Conservation (phyloP, 2,113 vertebrate species). For the Syrrhaptes paradoxus region DNA sequence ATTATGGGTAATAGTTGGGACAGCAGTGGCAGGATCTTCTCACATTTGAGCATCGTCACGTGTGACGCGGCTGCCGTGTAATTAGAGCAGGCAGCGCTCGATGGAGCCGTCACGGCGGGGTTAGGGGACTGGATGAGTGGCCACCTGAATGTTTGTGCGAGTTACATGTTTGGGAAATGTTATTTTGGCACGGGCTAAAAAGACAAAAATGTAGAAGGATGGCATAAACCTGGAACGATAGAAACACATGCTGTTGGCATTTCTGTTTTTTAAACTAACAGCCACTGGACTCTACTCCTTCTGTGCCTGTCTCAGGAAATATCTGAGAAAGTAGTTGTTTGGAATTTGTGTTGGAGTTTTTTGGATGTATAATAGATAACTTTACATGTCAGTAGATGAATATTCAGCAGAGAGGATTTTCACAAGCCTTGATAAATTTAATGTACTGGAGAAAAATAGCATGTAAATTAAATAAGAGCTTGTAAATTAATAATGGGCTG, state of each 20-base stretch:
- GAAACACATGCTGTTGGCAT: background rate
- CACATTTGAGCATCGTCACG: accelerated
- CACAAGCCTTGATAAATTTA: constrained; percentile 6
- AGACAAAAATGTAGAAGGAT: background rate
- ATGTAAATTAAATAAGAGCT: constrained; percentile 42
- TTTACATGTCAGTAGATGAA: background rate
- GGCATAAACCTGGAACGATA: accelerated
- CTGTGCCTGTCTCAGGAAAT: background rate
- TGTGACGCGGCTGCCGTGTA: accelerated
- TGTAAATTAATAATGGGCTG: constrained; percentile 55
- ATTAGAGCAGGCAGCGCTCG: background rate
- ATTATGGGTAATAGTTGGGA: accelerated
- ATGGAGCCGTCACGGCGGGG: accelerated
- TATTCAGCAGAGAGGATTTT: constrained; percentile 33
- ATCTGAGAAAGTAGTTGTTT: background rate
- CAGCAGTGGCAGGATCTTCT: background rate
- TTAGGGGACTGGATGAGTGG: background rate
- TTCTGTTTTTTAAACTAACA: background rate
- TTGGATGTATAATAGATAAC: background rate
- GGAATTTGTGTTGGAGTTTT: background rate
- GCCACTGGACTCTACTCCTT: background rate
- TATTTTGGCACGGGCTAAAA: background rate
- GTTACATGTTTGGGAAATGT: background rate
- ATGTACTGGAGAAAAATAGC: constrained; percentile 40
- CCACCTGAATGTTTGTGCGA: background rate